These are phyloP conservation scores for Clarias fuscus DNA, from an alignment of 2,797 vertebrate genomes.

Conservation along the genomic window DNA sequence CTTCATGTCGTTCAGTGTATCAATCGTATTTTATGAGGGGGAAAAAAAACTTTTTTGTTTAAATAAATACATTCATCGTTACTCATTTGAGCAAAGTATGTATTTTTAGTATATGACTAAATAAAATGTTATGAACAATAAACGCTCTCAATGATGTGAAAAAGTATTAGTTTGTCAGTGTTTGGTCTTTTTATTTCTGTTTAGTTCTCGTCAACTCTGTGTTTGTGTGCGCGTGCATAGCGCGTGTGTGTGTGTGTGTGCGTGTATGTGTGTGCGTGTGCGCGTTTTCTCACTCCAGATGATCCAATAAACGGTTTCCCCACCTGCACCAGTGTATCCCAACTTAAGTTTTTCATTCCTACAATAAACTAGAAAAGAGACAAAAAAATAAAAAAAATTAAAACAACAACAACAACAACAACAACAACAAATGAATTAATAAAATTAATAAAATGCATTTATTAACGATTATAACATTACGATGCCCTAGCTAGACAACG, in stretches of 20 bases:
- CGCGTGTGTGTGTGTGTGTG: not conserved
- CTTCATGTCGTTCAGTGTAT: not conserved
- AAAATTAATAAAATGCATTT: not conserved
- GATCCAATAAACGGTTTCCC: not conserved
- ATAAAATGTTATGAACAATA: not conserved
- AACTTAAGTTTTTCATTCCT: not conserved
- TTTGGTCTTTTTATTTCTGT: not conserved
- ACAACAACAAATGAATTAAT: not conserved
- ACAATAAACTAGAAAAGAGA: not conserved
- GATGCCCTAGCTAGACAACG: not conserved
- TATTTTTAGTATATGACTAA: not conserved
- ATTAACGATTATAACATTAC: not conserved
- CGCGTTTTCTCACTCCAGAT: slow-evolving; percentile 8
- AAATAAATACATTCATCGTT: not conserved
- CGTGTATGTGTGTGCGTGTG: not conserved
- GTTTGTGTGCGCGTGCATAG: not conserved
- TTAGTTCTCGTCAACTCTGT: not conserved
- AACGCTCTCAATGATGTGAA: not conserved
- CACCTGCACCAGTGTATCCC: not conserved
- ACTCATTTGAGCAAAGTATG: not conserved
- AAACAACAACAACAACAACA: too few relatives aligned
- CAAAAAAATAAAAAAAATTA: not conserved
- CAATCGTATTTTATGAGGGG: too few relatives aligned
- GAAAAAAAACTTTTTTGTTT: not conserved
- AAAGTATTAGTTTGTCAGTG: not conserved